phyloP scores from a whole-genome alignment of 92 coral and sea anemone species.

The Phenganax marumi region DNA sequence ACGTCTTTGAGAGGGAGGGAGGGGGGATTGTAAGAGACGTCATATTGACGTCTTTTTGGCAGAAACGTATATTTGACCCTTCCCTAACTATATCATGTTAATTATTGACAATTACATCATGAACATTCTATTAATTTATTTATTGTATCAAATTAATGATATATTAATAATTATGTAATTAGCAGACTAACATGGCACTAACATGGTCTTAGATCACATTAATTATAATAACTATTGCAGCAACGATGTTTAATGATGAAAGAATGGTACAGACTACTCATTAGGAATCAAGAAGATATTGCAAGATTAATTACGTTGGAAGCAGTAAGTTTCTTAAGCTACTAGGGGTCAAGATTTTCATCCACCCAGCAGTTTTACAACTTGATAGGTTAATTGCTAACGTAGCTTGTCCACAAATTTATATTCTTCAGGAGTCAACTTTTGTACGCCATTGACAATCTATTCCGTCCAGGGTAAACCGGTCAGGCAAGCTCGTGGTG shows the following conservation, averaged over 20 bases:
- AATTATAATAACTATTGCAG: slow-evolving; percentile 32
- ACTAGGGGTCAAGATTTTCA: not conserved
- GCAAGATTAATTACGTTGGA: slow-evolving; percentile 82
- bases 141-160: too few relatives aligned
- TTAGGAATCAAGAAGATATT: slow-evolving; percentile 70
- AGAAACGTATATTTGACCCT: too few relatives aligned
- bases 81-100: too few relatives aligned
- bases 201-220: not conserved
- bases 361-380: not conserved
- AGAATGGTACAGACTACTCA: slow-evolving; percentile 76
- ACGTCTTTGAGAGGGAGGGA: too few relatives aligned
- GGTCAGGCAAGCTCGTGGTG: slow-evolving; percentile 51
- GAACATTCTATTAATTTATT: too few relatives aligned
- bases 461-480: slow-evolving; percentile 50
- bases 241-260: slow-evolving; percentile 72
- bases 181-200: not conserved
- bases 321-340: slow-evolving; percentile 48
- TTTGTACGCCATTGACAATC: not conserved
- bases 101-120: too few relatives aligned
- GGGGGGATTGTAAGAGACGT: too few relatives aligned
- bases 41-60: too few relatives aligned
- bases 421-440: too few relatives aligned
- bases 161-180: too few relatives aligned
- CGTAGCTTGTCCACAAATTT: too few relatives aligned
- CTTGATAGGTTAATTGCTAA: not conserved